Percentiles rank a stretch among this genome's conserved stretches.
These are phyloP conservation scores for Xanthia icteritia DNA, from an alignment of 2,888 invertebrate species.

Conservation along the genomic window DNA sequence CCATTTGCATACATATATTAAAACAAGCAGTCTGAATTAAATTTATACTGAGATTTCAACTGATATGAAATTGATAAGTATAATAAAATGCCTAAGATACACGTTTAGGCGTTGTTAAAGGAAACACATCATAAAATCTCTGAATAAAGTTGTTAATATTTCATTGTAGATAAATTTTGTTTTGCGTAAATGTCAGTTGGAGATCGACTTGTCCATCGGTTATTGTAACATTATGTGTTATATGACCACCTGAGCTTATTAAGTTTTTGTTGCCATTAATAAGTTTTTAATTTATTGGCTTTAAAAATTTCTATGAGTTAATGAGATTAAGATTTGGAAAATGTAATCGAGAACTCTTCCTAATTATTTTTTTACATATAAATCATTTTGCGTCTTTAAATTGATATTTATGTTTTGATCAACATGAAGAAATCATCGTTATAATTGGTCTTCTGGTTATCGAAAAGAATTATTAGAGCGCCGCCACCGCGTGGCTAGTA, in stretches of 20 bases:
- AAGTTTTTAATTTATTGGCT: conserved; percentile 43
- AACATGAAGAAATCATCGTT: neutral
- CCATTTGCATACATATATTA: conserved; percentile 74
- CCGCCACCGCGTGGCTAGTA: no score
- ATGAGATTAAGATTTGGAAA: conserved; percentile 20
- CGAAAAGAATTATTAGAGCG: neutral
- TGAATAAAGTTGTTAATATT: conserved; percentile 77
- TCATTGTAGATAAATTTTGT: conserved; percentile 73
- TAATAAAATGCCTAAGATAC: conserved; percentile 74
- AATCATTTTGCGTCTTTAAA: neutral
- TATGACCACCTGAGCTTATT: conserved; percentile 27
- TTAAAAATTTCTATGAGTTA: conserved; percentile 34
- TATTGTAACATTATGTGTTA: conserved; percentile 42
- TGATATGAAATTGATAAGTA: conserved; percentile 75
- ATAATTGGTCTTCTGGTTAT: neutral
- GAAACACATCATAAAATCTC: conserved; percentile 76
- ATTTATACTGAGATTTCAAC: conserved; percentile 71
- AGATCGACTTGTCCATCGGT: conserved; percentile 50
- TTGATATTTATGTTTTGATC: neutral
- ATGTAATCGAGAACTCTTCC: neutral
- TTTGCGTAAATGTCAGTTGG: conserved; percentile 73
- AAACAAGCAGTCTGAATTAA: conserved; percentile 71
- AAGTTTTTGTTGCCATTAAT: conserved; percentile 35
- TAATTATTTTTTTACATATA: neutral
- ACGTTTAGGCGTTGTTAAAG: conserved; percentile 71